These are phyloP conservation scores for Argyra leucocephala DNA, from an alignment of 2,888 invertebrate genomes.

Conservation along the genomic window DNA sequence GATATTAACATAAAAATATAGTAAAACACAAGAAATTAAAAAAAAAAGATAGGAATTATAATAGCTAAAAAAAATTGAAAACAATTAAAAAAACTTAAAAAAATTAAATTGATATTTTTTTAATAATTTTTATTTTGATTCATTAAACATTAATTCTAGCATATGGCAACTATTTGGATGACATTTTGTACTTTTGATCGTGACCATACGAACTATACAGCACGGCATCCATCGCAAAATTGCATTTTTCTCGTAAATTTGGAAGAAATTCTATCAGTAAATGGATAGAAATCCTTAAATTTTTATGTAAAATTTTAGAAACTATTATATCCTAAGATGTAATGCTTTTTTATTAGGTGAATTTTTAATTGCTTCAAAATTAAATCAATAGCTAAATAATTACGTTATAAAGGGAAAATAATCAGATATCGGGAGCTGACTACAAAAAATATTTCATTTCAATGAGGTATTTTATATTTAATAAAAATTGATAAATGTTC, in stretches of 20 bases:
- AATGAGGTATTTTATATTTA: background rate
- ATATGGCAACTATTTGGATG: background rate
- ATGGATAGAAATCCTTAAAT: background rate
- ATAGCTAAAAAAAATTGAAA: no score
- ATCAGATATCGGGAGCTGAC: background rate
- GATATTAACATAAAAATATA: no score
- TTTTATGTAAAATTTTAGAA: background rate
- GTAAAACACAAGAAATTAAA: no score
- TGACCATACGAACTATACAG: constrained; percentile 6
- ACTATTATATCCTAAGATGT: background rate
- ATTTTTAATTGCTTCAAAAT: background rate
- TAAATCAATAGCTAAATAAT: background rate
- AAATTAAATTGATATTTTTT: no score
- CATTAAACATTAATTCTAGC: no score
- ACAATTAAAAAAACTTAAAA: no score
- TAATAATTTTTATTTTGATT: no score
- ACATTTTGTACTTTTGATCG: background rate
- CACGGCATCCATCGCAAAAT: constrained; percentile 6
- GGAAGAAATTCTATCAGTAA: background rate
- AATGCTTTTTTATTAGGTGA: background rate
- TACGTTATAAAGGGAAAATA: background rate
- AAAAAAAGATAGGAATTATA: no score
- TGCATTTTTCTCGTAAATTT: background rate
- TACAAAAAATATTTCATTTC: background rate
- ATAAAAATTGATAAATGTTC: no score